Base-by-base conservation (phyloP, 2,113 vertebrate species). In the Syrmaticus mikado region DNA sequence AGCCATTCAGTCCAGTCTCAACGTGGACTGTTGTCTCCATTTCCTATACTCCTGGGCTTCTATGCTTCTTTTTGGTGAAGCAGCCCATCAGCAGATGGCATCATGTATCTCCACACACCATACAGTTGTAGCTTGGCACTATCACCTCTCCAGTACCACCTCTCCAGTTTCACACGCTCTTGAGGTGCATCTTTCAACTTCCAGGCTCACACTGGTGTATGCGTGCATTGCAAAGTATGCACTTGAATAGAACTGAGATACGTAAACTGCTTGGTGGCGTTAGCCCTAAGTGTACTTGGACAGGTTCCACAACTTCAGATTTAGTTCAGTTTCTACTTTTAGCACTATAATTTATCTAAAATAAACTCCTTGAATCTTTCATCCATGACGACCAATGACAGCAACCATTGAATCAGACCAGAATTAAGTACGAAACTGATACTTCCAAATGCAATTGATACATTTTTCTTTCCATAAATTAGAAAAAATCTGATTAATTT, bases 141-240 rank as follows among this genome's bases (percentile, higher is more conserved):
- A 0, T 71, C 34, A 60, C 13, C 24, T 13, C 38, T 53, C 18
- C 25, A 20, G 0, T 21, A 25, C 41, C 52, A 32, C n/a, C n/a
- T n/a, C n/a, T n/a, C n/a, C n/a, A n/a, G 5, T 80, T 92, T 87
- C 64, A 40, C 25, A 22, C 0, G 1, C n/a, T 70, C 53, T 64
- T 79, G 58, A 85, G 38, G 19, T 34, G 38, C 4, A 0, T 82
- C 15, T 73, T 79, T 79, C 4, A 3, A 1, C 52, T 90, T 82
- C 34, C 64, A 82, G 28, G 19, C 20, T 28, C 41, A 6, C 11
- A 5, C 25, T n/a, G 43, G 10, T 4, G 0, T 48, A 21, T 57
- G 16, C 25, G 18, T 64, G 27, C n/a, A 18, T 7, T 75, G 77
- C 64, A 70, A 91, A 43, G 3, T 36, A 36, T 1, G 6, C 30